Evolutionary conservation across 1,140 invertebrate species (phyloP).

Genomic region (Drosophila teissieri): DNA sequence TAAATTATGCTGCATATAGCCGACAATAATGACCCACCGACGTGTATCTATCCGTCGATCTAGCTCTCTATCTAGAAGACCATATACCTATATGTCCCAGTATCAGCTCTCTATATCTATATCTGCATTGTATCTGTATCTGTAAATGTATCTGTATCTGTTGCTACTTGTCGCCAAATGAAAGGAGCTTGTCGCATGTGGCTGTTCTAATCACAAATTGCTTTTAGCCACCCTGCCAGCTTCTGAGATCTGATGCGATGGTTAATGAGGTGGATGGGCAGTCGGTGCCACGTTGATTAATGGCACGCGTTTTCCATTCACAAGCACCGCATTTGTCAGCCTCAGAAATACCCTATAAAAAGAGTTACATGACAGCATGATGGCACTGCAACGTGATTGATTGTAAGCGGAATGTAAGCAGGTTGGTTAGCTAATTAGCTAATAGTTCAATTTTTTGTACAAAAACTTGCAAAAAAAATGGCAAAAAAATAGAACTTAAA

Average conservation of each 20-base stretch:
- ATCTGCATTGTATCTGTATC: background rate
- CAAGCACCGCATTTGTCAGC: conserved; percentile 32
- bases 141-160: conserved; percentile 17
- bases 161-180: conserved; percentile 23
- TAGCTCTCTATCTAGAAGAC: conserved; percentile 17
- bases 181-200: conserved; percentile 51
- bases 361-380: background rate
- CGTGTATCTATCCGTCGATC: conserved; percentile 38
- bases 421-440: too few relatives aligned
- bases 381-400: too few relatives aligned
- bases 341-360: conserved; percentile 17
- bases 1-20: conserved; percentile 59
- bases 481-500: too few relatives aligned
- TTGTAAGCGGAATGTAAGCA: too few relatives aligned
- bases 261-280: background rate
- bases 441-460: too few relatives aligned
- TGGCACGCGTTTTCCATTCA: conserved; percentile 49
- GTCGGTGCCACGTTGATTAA: conserved; percentile 44
- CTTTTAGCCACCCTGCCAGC: conserved; percentile 35
- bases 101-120: conserved; percentile 8
- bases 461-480: too few relatives aligned
- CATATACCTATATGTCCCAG: background rate
- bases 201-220: conserved; percentile 56
- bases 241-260: background rate
- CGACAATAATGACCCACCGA: conserved; percentile 34